phyloP scores from a whole-genome alignment of 2,797 vertebrate species.

The Eospalax fontanierii region DNA sequence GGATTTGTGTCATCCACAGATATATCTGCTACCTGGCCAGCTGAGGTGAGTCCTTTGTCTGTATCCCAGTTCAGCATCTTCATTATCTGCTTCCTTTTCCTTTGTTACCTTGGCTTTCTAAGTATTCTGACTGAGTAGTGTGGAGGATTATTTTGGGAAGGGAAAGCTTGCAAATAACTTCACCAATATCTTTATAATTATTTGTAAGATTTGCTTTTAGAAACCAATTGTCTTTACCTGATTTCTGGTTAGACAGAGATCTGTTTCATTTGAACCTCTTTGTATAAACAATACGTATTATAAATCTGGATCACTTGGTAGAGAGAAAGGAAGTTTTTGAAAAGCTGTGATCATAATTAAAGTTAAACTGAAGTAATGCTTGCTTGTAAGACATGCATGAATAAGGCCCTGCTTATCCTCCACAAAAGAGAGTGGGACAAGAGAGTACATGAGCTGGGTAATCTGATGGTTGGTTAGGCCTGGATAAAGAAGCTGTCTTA shows the following conservation, averaged over 20 bases:
- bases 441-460: background rate
- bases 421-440: background rate
- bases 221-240: background rate
- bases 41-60: background rate
- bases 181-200: background rate
- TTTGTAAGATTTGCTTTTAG: conserved; percentile 47
- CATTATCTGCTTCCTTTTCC: background rate
- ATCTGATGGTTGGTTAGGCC: background rate
- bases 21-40: background rate
- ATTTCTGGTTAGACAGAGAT: background rate
- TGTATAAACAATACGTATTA: background rate
- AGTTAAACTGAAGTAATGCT: conserved; percentile 3
- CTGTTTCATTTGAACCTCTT: background rate
- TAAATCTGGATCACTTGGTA: background rate
- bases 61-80: background rate
- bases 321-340: background rate
- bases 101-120: background rate
- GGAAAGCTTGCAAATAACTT: background rate
- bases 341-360: conserved; percentile 8
- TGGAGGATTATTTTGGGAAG: background rate
- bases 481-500: background rate
- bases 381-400: background rate
- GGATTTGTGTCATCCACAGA: background rate
- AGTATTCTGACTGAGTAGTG: background rate
- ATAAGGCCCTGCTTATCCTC: background rate